Base-by-base conservation (phyloP, 1,140 invertebrate genomes). In the Platyura marginata region DNA sequence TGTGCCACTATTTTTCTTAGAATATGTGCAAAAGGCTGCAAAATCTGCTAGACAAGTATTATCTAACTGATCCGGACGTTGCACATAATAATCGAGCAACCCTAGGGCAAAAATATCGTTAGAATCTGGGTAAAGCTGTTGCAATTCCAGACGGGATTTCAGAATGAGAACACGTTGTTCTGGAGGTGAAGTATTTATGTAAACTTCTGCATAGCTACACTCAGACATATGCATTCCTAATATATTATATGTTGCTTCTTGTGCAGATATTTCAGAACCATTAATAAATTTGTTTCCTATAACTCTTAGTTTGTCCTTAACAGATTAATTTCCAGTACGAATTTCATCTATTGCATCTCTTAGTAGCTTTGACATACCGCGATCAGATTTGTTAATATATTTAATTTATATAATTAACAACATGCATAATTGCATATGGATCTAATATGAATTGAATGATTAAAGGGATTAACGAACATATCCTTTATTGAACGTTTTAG, bases 381-480 rank as follows among this genome's bases (percentile, higher is more conserved):
- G 32, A 37, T 54, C 46, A 19, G 43, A 29, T 47, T 57, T 54
- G 35, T 23, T 50, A 10, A 52, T 44, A 34, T 52, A 53, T 46
- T 53, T 50, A 2, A 52, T 42, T n/a, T 9, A 55, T 49, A 38
- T 54, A 57, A 9, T 36, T 40, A n/a, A n/a, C 47, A 47, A 20
- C 25, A 44, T 29, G 44, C 41, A n/a, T n/a, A n/a, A n/a, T n/a
- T n/a, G n/a, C n/a, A 41, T 52, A 54, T 21, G 48, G 33, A 39
- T 56, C 54, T 18, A 53, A 40, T n/a, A 56, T 44, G 41, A 47
- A 53, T 39, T 56, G 58, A 32, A 57, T 53, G 41, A 44, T 51
- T 55, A 38, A 51, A 60, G 34, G 46, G 35, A 47, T 59, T 59
- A 13, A 55, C 44, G 19, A 40, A 52, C 15, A 16, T 21, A 4